A percentile compares a stretch with the other conserved stretches of the same genome.
Evolutionary conservation across 2,113 vertebrate genomes (phyloP).

Genomic region (Neomonachus schauinslandi): DNA sequence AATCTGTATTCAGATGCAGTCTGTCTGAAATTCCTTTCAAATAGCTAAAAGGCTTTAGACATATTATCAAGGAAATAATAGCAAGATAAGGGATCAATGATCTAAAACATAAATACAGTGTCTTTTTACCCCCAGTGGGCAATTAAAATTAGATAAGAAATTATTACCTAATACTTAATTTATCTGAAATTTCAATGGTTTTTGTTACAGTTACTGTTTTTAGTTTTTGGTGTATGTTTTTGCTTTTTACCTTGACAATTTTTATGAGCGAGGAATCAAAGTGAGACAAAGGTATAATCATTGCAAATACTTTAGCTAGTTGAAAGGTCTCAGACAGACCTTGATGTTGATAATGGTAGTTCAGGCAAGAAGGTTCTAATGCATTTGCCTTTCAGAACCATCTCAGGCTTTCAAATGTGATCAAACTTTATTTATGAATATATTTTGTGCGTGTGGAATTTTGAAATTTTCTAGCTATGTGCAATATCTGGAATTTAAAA

Average conservation of each 20-base stretch:
- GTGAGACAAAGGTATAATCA: not conserved
- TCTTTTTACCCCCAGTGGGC: rapidly evolving
- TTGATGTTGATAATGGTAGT: not conserved
- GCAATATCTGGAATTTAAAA: not conserved
- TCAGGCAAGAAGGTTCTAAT: not conserved
- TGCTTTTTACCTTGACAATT: not conserved
- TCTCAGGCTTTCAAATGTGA: not conserved
- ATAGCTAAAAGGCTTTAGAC: not conserved
- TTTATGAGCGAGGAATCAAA: not conserved
- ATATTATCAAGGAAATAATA: not conserved
- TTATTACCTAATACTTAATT: not conserved
- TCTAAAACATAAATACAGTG: not conserved
- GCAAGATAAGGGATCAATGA: not conserved
- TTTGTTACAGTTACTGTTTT: not conserved
- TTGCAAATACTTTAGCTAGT: not conserved
- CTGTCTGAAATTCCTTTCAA: constrained; percentile 1
- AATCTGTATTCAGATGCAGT: not conserved
- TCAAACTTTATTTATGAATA: not conserved
- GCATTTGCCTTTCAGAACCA: not conserved
- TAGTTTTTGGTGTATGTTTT: not conserved
- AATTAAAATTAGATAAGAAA: not conserved
- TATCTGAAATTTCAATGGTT: not conserved
- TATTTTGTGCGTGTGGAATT: not conserved
- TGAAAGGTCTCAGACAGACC: not conserved
- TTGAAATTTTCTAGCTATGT: not conserved